phyloP scores from a whole-genome alignment of 2,888 invertebrate genomes.

The Abscondita cerata region DNA sequence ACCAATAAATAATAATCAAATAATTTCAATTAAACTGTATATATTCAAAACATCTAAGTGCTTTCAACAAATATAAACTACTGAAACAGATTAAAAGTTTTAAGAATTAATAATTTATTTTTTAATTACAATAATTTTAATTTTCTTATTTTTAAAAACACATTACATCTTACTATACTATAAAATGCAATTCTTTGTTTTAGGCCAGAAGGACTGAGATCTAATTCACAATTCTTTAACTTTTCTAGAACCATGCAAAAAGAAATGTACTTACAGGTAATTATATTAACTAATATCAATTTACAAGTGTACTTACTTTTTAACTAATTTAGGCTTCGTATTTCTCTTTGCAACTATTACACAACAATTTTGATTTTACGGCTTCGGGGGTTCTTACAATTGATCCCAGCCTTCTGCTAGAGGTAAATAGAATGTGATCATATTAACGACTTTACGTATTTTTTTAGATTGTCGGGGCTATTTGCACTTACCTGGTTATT shows the following conservation, averaged over 20 bases:
- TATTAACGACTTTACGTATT: too few species aligned
- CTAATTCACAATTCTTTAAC: conserved; percentile 12
- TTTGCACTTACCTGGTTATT: conserved; percentile 18
- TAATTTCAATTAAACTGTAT: too few species aligned
- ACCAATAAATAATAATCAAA: too few species aligned
- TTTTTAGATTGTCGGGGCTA: conserved; percentile 18
- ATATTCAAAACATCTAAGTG: too few species aligned
- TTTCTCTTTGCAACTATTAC: conserved; percentile 27
- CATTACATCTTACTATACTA: not conserved
- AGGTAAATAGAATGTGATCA: conserved; percentile 5
- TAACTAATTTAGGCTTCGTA: conserved; percentile 22
- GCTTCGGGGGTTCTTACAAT: conserved; percentile 25
- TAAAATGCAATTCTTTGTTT: conserved; percentile 2
- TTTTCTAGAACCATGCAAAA: not conserved
- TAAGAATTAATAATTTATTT: too few species aligned
- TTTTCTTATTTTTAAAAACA: not conserved
- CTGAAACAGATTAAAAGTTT: too few species aligned
- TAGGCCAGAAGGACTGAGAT: conserved; percentile 14
- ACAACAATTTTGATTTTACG: conserved; percentile 26
- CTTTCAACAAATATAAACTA: too few species aligned
- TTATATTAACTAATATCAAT: not conserved
- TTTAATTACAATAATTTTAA: too few species aligned
- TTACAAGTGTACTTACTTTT: too few species aligned
- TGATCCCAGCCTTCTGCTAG: conserved; percentile 19
- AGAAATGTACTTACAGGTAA: conserved; percentile 13